phyloP scores from a whole-genome alignment of 2,113 vertebrate genomes.

The Solenodon paradoxus region DNA sequence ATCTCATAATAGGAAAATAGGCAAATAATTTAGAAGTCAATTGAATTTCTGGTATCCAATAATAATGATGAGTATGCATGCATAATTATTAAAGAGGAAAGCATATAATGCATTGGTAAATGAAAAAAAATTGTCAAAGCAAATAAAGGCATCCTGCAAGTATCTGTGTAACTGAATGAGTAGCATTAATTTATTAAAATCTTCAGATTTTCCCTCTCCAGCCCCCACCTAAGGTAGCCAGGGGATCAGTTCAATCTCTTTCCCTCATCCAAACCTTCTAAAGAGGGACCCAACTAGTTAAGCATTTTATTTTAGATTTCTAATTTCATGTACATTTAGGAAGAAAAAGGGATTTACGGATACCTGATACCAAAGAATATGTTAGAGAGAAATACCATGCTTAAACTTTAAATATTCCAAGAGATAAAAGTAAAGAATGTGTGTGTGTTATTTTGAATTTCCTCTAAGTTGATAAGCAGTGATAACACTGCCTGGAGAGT shows the following conservation, averaged over 20 bases:
- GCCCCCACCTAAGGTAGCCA: not conserved
- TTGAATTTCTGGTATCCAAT: not conserved
- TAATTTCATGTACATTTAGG: not conserved
- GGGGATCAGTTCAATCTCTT: not conserved
- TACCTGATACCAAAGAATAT: not conserved
- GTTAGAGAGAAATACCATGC: not conserved
- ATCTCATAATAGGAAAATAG: not conserved
- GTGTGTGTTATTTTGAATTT: not conserved
- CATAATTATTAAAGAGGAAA: not conserved
- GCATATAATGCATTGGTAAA: not conserved
- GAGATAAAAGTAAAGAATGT: not conserved
- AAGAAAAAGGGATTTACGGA: not conserved
- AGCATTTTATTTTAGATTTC: not conserved
- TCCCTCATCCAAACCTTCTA: not conserved
- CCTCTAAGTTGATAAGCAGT: not conserved
- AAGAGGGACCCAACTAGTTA: accelerated
- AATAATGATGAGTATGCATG: not conserved
- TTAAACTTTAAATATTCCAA: not conserved
- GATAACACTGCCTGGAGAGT: too few species aligned
- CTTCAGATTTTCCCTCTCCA: accelerated
- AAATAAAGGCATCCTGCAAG: not conserved
- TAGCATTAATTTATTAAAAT: not conserved
- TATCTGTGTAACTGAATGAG: not conserved
- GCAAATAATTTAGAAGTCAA: not conserved
- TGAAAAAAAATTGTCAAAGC: not conserved